Evolutionary conservation across 2,797 vertebrate genomes (phyloP), one percentile per base, ranked within the genome.

Genomic region (Leptodactylus fallax): DNA sequence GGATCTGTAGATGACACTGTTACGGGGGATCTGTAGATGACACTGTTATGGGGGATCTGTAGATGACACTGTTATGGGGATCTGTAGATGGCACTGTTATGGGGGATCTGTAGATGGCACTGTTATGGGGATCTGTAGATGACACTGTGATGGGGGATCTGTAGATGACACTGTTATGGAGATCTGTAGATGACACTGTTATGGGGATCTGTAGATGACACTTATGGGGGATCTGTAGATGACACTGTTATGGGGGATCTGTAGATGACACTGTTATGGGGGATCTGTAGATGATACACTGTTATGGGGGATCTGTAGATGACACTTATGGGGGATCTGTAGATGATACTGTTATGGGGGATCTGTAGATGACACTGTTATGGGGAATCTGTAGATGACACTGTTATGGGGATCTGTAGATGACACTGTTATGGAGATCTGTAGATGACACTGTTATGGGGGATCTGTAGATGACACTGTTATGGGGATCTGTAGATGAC

Each of bases 81-180:
- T 71, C 6, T 71, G 69, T 71, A 7, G 69, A 19, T 45, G 69
- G 45, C 69, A 47, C 69, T 72, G 69, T 72, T 72, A 72, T 72
- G 69, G 16, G 36, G 56, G 69, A 72, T 72, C 27, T 71, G 69
- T 71, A 7, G 69, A 10, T 19, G 27, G 19, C 69, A 45, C 67
- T 71, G 67, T 71, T 71, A 71, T 71, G 67, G 27, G 67, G 67
- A 71, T 71, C 13, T 71, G 67, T 71, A 7, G 67, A 19, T 45
- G 67, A 71, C 69, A 45, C 69, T 45, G 69, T 71, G 45, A 71
- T 71, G 69, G 27, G 25, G 67, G 67, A 69, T 69, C 27, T 72
- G 69, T 72, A 7, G 69, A 10, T 17, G 69, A 72, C 69, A 19
- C 69, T 72, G 69, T 71, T 72, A 72, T 72, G 69, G 16, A 7